phyloP scores from a whole-genome alignment of 2,888 invertebrate genomes.

The Andrena camellia region DNA sequence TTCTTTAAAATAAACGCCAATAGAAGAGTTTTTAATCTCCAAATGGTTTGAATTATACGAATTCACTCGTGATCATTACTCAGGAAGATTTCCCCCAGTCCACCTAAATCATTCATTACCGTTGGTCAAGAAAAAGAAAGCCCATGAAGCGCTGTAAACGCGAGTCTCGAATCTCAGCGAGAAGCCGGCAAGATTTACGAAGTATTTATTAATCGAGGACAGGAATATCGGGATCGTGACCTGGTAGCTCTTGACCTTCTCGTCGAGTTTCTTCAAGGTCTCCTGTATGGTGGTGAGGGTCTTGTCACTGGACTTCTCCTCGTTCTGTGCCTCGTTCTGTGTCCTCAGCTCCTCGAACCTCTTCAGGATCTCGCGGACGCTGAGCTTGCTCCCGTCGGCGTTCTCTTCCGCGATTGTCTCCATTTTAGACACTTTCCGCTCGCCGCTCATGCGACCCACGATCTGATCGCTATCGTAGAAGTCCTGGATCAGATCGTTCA shows the following conservation, averaged over 20 bases:
- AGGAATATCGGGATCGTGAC: conserved; percentile 70
- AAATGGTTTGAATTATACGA: neutral
- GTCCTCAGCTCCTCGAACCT: conserved; percentile 90
- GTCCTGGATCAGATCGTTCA: conserved; percentile 81
- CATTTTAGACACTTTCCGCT: conserved; percentile 86
- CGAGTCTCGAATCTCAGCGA: neutral
- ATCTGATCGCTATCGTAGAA: conserved; percentile 80
- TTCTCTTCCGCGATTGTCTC: conserved; percentile 93
- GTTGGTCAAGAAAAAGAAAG: conserved; percentile 3
- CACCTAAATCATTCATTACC: neutral
- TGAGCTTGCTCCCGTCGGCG: conserved; percentile 91
- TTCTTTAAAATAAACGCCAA: neutral
- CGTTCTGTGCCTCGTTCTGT: conserved; percentile 72
- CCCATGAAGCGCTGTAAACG: neutral
- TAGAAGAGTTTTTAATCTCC: neutral
- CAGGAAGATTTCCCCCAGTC: neutral
- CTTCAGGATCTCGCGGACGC: conserved; percentile 93
- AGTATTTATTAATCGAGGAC: conserved; percentile 58
- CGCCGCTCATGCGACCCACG: conserved; percentile 68
- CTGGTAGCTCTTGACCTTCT: conserved; percentile 84
- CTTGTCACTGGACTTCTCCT: conserved; percentile 80
- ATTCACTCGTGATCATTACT: neutral
- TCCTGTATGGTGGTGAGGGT: conserved; percentile 84
- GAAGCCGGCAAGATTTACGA: conserved; percentile 21
- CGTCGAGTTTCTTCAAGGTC: conserved; percentile 85